Evolutionary conservation across 1,140 invertebrate species (phyloP).

Genomic region (Tribolium castaneum): DNA sequence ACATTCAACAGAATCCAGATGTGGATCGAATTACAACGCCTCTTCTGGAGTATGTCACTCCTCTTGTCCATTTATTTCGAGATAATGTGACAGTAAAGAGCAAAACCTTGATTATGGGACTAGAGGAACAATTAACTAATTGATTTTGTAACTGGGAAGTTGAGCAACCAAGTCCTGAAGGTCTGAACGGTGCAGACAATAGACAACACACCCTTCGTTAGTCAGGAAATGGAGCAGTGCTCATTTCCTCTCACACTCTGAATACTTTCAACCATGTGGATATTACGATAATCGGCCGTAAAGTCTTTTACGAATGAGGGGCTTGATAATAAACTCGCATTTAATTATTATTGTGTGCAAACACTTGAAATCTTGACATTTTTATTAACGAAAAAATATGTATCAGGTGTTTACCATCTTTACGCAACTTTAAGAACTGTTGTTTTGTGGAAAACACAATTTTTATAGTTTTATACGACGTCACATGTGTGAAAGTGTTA

Average conservation of each 20-base stretch:
- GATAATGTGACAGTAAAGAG: slow-evolving; percentile 7
- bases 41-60: slow-evolving; percentile 13
- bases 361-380: neutral
- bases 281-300: too few relatives aligned
- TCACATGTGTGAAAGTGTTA: neutral
- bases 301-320: too few relatives aligned
- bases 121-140: slow-evolving; percentile 1
- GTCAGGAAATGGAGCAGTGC: slow-evolving; percentile 26
- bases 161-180: neutral
- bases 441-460: neutral
- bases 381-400: neutral
- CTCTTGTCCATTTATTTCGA: neutral
- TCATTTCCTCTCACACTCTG: slow-evolving; percentile 14
- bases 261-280: neutral
- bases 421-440: neutral
- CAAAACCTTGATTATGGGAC: slow-evolving; percentile 1
- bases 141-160: neutral
- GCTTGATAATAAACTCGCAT: too few relatives aligned
- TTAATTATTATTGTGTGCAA: neutral
- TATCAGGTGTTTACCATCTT: neutral
- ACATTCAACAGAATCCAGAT: neutral
- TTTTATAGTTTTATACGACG: neutral
- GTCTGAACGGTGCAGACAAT: slow-evolving; percentile 18
- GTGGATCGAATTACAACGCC: neutral
- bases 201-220: slow-evolving; percentile 17